Evolutionary conservation across 2,113 vertebrate genomes (phyloP).

Genomic region (Dolichotis patagonum): DNA sequence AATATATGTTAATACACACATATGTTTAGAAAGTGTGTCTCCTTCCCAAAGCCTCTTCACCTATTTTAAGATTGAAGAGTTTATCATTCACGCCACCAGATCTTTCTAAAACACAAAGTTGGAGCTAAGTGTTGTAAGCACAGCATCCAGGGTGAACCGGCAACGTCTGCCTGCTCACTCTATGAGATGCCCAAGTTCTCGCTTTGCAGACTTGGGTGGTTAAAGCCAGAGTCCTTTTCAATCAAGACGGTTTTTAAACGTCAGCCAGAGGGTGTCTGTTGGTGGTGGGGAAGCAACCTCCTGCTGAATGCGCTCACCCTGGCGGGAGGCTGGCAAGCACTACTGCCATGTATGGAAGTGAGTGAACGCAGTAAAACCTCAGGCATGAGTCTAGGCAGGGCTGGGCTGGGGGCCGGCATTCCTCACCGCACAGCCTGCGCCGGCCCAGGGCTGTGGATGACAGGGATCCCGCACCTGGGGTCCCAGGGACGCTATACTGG

Average conservation of each 20-base stretch:
- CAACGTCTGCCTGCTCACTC: background rate
- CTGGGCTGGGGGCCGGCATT: conserved; percentile 69
- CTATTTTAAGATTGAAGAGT: conserved; percentile 22
- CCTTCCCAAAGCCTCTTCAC: background rate
- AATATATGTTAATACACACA: background rate
- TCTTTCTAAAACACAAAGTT: background rate
- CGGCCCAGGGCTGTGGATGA: conserved; percentile 72
- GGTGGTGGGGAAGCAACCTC: conserved; percentile 82
- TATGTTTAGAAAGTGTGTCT: background rate
- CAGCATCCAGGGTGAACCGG: background rate
- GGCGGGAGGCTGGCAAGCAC: conserved; percentile 82
- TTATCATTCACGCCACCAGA: background rate
- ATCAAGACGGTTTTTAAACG: conserved; percentile 73
- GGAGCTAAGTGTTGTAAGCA: background rate
- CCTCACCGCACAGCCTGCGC: conserved; percentile 42
- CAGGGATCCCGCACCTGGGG: conserved; percentile 1
- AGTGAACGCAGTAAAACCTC: conserved; percentile 85
- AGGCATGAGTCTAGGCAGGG: conserved; percentile 85
- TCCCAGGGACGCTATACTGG: background rate
- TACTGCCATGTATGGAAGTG: conserved; percentile 89
- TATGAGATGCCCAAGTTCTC: conserved; percentile 24
- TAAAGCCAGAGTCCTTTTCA: conserved; percentile 59
- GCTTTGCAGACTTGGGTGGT: conserved; percentile 18
- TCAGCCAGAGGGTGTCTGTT: conserved; percentile 79
- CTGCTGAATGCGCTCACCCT: conserved; percentile 76